Base-by-base conservation (phyloP, 2,113 vertebrate genomes). In the Xyliphius kryptos region DNA sequence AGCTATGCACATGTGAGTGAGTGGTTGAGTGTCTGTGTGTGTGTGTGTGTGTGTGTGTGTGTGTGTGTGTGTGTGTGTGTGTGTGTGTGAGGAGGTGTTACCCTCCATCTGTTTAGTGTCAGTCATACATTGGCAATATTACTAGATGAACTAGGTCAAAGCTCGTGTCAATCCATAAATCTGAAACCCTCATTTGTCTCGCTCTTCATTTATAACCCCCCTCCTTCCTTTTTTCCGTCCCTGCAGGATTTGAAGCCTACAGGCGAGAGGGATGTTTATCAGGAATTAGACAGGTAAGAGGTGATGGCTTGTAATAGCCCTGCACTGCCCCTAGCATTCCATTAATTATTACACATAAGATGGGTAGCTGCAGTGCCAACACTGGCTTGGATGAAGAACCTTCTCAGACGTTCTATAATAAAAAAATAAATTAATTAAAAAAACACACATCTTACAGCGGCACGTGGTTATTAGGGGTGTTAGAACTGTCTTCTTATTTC, bases 181-280 rank as follows among this genome's bases (percentile, higher is more conserved):
- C 73, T 57, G 22, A 57, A n/a, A 52, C 55, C 16, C 17, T 56
- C 52, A 53, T 49, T 4, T 56, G 56, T 21, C 56, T 72, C 66
- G 63, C 16, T 63, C 61, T 58, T 51, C 16, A 9, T 48, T 37
- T 43, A 71, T 76, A 71, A 66, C 76, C 63, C 50, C 70, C 55
- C 57, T 57, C 17, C 54, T 61, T 75, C 44, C 46, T 61, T 65
- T 48, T 72, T 65, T 68, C 46, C 70, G 70, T 26, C 60, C 44
- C 73, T 49, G 44, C 78, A 89, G 87, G 87, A 85, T 81, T 78
- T 89, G 76, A 87, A 87, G 70, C 83, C 83, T 61, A 82, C 76
- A 70, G 80, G 65, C 62, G 81, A 82, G 41, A 72, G 79, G 70
- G 85, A 85, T 67, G 75, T 87, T 71, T 89, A 89, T 65, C 83